Base-by-base conservation (phyloP, 2,113 vertebrate genomes). In the Rhabdomys dilectus region DNA sequence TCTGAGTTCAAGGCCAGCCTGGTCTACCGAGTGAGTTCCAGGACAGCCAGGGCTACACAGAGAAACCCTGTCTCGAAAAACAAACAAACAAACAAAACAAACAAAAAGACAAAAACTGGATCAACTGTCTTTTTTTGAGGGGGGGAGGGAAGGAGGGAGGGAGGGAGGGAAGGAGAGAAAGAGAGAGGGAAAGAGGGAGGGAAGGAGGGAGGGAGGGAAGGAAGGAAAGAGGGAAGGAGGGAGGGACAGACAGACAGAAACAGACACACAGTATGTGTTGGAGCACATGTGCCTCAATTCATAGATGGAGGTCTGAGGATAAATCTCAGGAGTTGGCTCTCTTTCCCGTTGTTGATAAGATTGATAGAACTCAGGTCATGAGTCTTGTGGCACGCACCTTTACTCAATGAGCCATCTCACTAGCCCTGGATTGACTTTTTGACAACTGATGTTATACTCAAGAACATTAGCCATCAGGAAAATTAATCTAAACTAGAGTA, bases 371-470 rank as follows among this genome's bases (percentile, higher is more conserved):
- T 62, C n/a, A 17, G n/a, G 81, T 39, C 56, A 26, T 58, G 53
- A 82, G 34, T 60, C 81, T 62, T 62, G 24, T 15, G 21, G n/a
- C 58, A 84, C 42, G 7, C n/a, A 62, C n/a, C 58, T 84, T 62
- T 84, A 29, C 7, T 5, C n/a, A 29, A n/a, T 42, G 58, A 84
- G 39, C 7, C 24, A 62, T 42, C 58, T 84, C 81, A 62, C 13
- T 24, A 62, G n/a, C 12, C 81, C 58, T 31, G 24, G 12, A 84
- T 42, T 72, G 42, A 76, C 70, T 92, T 96, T 96, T 62, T 91
- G 88, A 94, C 85, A 95, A 95, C 11, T 84, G 51, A 96, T 56
- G 56, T 94, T 87, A 88, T 19, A 45, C 39, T 29, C 15, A 96
- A 42, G 45, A 94, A 96, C 81, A 39, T 66, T 94, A 96, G 86